Percentiles rank a stretch among this genome's conserved stretches.
Conservation (phyloP, 2,113 vertebrate species). For the Pogonocichla stellata region DNA sequence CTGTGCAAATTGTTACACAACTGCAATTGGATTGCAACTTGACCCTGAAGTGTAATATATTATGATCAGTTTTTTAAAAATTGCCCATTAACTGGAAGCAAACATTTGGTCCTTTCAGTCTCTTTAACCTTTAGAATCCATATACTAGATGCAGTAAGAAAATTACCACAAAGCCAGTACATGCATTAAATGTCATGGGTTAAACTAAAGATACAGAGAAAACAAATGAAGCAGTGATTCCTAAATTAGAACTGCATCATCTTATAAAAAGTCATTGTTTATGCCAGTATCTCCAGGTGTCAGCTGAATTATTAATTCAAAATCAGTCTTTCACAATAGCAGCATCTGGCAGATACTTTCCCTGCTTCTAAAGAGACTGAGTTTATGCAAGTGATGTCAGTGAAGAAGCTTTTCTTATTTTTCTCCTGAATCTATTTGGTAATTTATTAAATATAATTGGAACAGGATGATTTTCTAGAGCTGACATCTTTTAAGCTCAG, state of each 20-base stretch:
- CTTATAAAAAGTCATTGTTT: conserved; percentile 93
- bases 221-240: conserved; percentile 75
- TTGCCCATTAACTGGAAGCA: not conserved
- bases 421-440: not conserved
- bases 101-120: not conserved
- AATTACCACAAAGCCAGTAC: conserved; percentile 32
- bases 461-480: not conserved
- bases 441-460: not conserved
- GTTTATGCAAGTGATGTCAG: conserved; percentile 67
- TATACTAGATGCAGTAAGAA: conserved; percentile 38
- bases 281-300: conserved; percentile 92
- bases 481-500: not conserved
- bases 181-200: conserved; percentile 64
- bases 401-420: conserved; percentile 63
- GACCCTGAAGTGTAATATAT: not conserved
- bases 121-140: conserved; percentile 22
- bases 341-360: conserved; percentile 74
- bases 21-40: not conserved
- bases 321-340: conserved; percentile 77
- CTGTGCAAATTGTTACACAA: not conserved
- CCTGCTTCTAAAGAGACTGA: conserved; percentile 56
- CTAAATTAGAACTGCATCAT: conserved; percentile 92
- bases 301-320: conserved; percentile 78
- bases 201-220: conserved; percentile 76
- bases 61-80: not conserved